Base-by-base conservation (phyloP, 2,888 invertebrate species). In the Invenusta paracnida region DNA sequence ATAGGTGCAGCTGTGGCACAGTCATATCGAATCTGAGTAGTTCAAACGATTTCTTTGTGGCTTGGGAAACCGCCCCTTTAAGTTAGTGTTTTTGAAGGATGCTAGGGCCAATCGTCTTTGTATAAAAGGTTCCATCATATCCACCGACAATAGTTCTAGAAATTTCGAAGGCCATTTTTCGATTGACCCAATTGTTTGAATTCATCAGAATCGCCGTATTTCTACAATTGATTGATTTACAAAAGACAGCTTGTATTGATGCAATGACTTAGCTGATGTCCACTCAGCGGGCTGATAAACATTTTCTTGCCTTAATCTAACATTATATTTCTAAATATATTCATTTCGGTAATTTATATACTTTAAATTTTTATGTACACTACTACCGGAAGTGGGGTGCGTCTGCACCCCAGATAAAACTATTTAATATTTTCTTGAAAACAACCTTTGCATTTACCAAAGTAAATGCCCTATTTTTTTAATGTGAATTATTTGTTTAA, bases 111-210 rank as follows among this genome's bases (percentile, higher is more conserved):
- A 23, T 23, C 27, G 25, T 73, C 73, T 73, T 73, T 73, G 73
- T 73, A 73, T 73, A 23, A 73, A 23, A 73, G 17, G 73, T 73
- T 73, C 73, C 25, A 73, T 73, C 73, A 73, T 73, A 23, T 73
- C 73, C 17, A 73, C 73, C 73, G 27, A 73, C 25, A 73, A 73
- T 73, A n/a, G 73, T 73, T 73, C 73, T 2, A 73, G 25, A 73
- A 23, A 73, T 73, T 73, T 73, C 23, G 25, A 73, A 73, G 11
- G 23, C 17, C 27, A 23, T 73, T 73, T 73, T 73, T 73, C 27
- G 73, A 23, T 73, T 73, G 73, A 73, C 73, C 27, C 27, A 73
- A 73, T 73, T 73, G 73, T 73, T 73, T 73, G 73, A 73, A 73
- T 73, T 73, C 25, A 73, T 73, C 11, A 73, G 73, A 73, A 73